A percentile compares a stretch with the other conserved stretches of the same genome.
Evolutionary conservation across 2,797 vertebrate species (phyloP).

Genomic region (Morelia viridis): DNA sequence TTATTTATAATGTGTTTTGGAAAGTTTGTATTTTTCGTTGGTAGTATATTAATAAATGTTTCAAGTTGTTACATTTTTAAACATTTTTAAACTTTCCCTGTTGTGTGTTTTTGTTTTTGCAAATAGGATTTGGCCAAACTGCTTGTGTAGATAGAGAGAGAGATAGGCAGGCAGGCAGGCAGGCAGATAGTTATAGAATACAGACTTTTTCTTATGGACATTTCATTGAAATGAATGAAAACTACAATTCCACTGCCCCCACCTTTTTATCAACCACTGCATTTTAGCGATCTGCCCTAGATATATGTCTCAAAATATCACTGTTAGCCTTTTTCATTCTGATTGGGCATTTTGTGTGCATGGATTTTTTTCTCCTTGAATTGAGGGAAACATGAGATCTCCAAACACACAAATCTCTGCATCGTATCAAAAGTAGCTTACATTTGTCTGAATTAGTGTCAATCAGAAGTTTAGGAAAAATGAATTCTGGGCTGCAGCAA

Average conservation of each 20-base stretch:
- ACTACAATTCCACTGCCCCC: not conserved
- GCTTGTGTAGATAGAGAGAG: not conserved
- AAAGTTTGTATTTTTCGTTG: conserved; percentile 45
- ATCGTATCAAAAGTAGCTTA: not conserved
- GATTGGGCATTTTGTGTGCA: not conserved
- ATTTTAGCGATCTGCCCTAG: not conserved
- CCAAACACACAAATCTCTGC: not conserved
- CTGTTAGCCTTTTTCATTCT: not conserved
- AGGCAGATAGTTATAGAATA: not conserved
- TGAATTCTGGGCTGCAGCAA: not conserved
- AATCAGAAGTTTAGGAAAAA: not conserved
- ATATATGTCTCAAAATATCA: not conserved
- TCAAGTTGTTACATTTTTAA: conserved; percentile 55
- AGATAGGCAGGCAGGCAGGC: too few relatives aligned
- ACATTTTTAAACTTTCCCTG: conserved; percentile 47
- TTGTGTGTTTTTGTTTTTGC: conserved; percentile 25
- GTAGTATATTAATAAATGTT: conserved; percentile 68
- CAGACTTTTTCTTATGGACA: not conserved
- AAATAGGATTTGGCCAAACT: conserved; percentile 36
- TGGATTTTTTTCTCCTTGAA: not conserved
- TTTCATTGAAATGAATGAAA: not conserved
- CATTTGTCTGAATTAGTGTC: not conserved
- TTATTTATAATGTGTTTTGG: conserved; percentile 86
- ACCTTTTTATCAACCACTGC: not conserved
- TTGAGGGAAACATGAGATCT: not conserved